Evolutionary conservation across 2,113 vertebrate species (phyloP).

Genomic region (Azemiops feae): DNA sequence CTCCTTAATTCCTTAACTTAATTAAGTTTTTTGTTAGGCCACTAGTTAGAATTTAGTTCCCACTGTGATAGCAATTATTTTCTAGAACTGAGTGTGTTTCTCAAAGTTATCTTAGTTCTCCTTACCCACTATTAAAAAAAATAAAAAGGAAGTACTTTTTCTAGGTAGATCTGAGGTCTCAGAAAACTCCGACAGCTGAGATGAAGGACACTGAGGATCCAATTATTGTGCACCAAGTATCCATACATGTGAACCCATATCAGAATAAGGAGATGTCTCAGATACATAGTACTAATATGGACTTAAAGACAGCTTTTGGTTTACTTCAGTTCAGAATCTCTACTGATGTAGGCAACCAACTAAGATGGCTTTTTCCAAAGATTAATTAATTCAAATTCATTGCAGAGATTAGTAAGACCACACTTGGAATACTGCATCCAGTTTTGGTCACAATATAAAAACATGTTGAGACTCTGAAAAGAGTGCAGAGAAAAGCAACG

Average conservation of each 20-base stretch:
- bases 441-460: not conserved
- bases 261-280: not conserved
- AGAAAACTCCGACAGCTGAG: not conserved
- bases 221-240: not conserved
- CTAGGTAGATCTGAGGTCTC: not conserved
- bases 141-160: not conserved
- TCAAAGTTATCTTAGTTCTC: not conserved
- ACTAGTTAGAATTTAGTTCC: not conserved
- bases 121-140: not conserved
- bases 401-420: not conserved
- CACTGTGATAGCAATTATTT: not conserved
- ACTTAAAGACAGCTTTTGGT: not conserved
- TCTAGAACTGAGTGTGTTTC: not conserved
- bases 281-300: not conserved
- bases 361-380: not conserved
- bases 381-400: not conserved
- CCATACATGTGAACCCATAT: not conserved
- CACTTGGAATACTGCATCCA: not conserved
- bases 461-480: not conserved
- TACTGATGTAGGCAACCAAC: not conserved
- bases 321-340: not conserved
- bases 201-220: not conserved
- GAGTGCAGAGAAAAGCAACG: not conserved
- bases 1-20: not conserved
- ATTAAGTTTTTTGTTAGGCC: not conserved